Evolutionary conservation across 2,113 vertebrate genomes (phyloP).

Genomic region (Hassar affinis): DNA sequence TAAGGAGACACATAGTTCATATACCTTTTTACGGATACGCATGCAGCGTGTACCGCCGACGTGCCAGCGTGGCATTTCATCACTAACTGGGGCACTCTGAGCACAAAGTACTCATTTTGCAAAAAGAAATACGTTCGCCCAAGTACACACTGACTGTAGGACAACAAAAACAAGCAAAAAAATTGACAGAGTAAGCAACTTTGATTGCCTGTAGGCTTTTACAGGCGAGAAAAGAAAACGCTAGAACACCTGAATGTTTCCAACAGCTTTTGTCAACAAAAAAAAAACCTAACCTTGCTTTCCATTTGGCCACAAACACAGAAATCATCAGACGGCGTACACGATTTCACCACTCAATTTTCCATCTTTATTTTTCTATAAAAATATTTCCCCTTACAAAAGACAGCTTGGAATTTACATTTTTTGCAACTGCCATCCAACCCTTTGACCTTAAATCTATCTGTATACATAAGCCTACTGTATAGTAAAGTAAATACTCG

Average conservation of each 20-base stretch:
- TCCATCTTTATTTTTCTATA: constrained; percentile 67
- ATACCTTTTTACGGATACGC: constrained; percentile 25
- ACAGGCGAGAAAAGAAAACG: neutral
- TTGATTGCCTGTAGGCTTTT: constrained; percentile 16
- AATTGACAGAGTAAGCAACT: constrained; percentile 12
- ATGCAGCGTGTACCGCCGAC: neutral
- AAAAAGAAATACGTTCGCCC: neutral
- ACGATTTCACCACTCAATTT: constrained; percentile 7
- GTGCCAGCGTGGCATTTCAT: neutral
- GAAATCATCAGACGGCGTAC: neutral
- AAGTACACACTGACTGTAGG: neutral
- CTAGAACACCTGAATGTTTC: constrained; percentile 3
- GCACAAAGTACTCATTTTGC: neutral
- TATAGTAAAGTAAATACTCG: constrained; percentile 70
- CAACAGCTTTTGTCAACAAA: constrained; percentile 18
- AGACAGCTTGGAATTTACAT: constrained; percentile 70
- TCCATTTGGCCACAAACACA: neutral
- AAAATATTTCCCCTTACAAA: constrained; percentile 79
- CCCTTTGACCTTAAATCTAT: constrained; percentile 69
- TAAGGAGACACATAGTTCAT: constrained; percentile 37
- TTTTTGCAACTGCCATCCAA: constrained; percentile 61
- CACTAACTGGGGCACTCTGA: neutral
- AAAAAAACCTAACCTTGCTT: neutral
- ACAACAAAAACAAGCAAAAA: constrained; percentile 6
- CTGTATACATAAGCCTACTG: constrained; percentile 58